Percentiles rank a stretch among this genome's conserved stretches.
Evolutionary conservation across 2,113 vertebrate genomes (phyloP).

Genomic region (Atlantisia rogersi): DNA sequence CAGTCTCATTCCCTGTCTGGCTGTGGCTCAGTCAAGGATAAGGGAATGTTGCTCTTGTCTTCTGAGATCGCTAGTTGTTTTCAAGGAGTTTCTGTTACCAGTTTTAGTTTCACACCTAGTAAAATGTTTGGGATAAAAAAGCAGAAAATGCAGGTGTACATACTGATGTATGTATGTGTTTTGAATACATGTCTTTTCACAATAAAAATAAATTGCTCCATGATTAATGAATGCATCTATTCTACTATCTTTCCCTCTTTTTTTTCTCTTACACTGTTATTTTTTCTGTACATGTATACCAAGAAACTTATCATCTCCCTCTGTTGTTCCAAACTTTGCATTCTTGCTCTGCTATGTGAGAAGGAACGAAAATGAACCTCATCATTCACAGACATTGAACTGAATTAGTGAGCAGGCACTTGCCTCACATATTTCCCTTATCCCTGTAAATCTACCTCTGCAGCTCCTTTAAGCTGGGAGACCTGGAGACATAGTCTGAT

Average conservation of each 20-base stretch:
- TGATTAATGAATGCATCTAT: not conserved
- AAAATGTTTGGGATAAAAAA: not conserved
- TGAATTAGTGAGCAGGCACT: not conserved
- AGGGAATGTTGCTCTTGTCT: not conserved
- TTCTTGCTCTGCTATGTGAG: not conserved
- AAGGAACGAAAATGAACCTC: not conserved
- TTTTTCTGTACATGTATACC: not conserved
- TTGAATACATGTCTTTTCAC: not conserved
- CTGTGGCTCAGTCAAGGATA: not conserved
- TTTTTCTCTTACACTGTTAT: not conserved
- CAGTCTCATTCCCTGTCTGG: not conserved
- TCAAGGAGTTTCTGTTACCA: not conserved
- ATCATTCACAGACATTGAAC: not conserved
- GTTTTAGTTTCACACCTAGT: not conserved
- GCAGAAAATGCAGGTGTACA: not conserved
- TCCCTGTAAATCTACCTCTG: not conserved
- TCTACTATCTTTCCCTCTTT: not conserved
- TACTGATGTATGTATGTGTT: not conserved
- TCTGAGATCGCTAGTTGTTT: not conserved
- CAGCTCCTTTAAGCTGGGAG: not conserved
- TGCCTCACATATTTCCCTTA: not conserved
- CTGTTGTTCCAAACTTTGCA: not conserved
- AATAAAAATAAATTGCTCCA: not conserved
- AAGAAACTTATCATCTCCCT: not conserved
- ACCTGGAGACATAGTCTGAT: not conserved